Percentiles rank a stretch among this genome's conserved stretches.
Evolutionary conservation across 2,888 invertebrate species (phyloP).

Genomic region (Emmelina monodactyla): DNA sequence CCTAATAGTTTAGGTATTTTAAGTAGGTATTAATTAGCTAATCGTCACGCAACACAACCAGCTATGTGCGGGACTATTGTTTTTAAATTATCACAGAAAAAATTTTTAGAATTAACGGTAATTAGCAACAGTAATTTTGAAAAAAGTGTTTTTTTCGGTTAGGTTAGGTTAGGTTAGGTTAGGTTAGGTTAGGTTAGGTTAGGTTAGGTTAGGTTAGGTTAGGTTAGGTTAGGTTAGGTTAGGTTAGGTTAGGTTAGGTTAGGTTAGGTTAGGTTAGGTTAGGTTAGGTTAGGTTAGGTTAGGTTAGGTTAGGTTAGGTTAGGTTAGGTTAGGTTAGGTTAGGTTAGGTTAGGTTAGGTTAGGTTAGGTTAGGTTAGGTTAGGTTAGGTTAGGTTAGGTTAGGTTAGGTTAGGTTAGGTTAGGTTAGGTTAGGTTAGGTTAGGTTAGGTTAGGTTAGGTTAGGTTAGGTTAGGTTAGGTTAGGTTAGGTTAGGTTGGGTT

Average conservation of each 20-base stretch:
- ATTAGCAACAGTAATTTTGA: too few relatives aligned
- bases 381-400: constrained; percentile 13
- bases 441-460: constrained; percentile 17
- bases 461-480: constrained; percentile 17
- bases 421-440: constrained; percentile 15
- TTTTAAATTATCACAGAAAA: too few relatives aligned
- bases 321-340: constrained; percentile 8
- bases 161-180: constrained; percentile 5
- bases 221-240: constrained; percentile 5
- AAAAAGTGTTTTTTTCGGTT: constrained; percentile 3
- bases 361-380: constrained; percentile 11
- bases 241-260: constrained; percentile 5
- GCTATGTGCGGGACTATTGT: too few relatives aligned
- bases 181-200: constrained; percentile 5
- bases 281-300: constrained; percentile 7
- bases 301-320: constrained; percentile 5
- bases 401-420: constrained; percentile 14
- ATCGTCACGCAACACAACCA: too few relatives aligned
- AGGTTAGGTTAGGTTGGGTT: constrained; percentile 16
- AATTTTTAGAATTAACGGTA: too few relatives aligned
- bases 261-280: constrained; percentile 7
- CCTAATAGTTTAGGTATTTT: too few relatives aligned
- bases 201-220: constrained; percentile 5
- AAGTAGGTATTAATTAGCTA: too few relatives aligned
- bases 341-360: constrained; percentile 9